Evolutionary conservation across 2,797 vertebrate genomes (phyloP), one percentile per base, ranked within the genome.

Genomic region (Phylloscopus collybita): DNA sequence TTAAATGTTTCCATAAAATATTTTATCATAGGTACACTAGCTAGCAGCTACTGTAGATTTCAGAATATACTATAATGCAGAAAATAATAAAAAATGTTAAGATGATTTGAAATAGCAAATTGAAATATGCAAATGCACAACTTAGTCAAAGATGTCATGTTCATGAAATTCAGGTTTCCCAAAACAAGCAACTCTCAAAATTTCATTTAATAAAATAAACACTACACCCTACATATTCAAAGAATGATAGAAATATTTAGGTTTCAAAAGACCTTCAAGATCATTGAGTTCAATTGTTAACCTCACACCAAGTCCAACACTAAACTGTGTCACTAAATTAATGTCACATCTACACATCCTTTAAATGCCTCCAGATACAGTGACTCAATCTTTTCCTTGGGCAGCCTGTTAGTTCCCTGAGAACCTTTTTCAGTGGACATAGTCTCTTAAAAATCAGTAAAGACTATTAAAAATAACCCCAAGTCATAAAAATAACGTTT

Each of bases 241-340:
- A 75, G 17, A 91, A 76, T 21, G 8, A 60, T 16, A 74, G 32
- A 57, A 53, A 29, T 3, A 2, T 34, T 34, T 67, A 44, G 1
- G 1, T 54, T 81, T 17, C 6, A 62, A 80, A 66, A 42, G 6
- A 71, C 5, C 3, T 62, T 66, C 36, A 62, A 40, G 22, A 66
- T n/a, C 29, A 50, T 25, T 0, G 0, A 36, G 12, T 54, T 14
- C 12, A 66, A 16, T 9, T 1, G 0, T 66, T 19, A 65, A 29
- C 5, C 9, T 62, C 22, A 13, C 22, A 53, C 3, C 4, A 45
- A 57, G 1, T 53, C 38, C 51, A 80, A 7, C 23, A 26, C 12
- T 81, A 42, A 62, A 38, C 4, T 30, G 11, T 11, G 6, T 59
- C 9, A 6, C 13, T 57, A 53, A 66, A 36, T 25, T 3, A 66